Evolutionary conservation across 2,888 invertebrate species (phyloP).

Genomic region (Urechis unicinctus): DNA sequence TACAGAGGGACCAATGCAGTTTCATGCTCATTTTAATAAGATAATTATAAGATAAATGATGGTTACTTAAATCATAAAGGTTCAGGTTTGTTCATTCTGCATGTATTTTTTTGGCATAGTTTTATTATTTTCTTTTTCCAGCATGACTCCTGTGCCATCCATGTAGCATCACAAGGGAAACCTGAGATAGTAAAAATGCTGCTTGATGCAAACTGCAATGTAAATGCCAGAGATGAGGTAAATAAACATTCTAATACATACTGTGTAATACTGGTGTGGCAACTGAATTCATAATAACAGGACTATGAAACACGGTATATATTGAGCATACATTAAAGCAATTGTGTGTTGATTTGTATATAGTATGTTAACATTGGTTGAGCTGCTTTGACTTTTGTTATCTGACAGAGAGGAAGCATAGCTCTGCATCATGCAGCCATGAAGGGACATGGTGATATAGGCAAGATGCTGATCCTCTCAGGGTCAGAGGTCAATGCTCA

Average conservation of each 20-base stretch:
- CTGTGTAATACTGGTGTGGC: too few relatives aligned
- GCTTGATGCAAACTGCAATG: constrained; percentile 42
- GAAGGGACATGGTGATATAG: constrained; percentile 47
- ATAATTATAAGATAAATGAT: too few relatives aligned
- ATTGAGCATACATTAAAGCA: background rate
- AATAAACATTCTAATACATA: constrained; percentile 22
- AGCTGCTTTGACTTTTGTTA: background rate
- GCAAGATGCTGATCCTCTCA: constrained; percentile 39
- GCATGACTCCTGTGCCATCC: constrained; percentile 50
- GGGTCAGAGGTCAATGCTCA: constrained; percentile 43
- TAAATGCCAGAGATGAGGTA: constrained; percentile 47
- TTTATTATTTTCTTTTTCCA: too few relatives aligned
- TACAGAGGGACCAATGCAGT: too few relatives aligned
- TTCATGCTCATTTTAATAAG: too few relatives aligned
- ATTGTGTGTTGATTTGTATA: background rate
- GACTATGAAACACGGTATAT: background rate
- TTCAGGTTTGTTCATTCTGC: too few relatives aligned
- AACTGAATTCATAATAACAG: too few relatives aligned
- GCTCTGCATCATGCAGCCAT: constrained; percentile 50
- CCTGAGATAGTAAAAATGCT: constrained; percentile 45
- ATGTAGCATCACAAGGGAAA: constrained; percentile 50
- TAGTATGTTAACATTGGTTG: background rate
- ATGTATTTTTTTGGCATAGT: too few relatives aligned
- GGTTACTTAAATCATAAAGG: too few relatives aligned
- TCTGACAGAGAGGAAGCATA: constrained; percentile 40